Conservation (phyloP, 1,140 invertebrate species). For the Caligus rogercresseyi region DNA sequence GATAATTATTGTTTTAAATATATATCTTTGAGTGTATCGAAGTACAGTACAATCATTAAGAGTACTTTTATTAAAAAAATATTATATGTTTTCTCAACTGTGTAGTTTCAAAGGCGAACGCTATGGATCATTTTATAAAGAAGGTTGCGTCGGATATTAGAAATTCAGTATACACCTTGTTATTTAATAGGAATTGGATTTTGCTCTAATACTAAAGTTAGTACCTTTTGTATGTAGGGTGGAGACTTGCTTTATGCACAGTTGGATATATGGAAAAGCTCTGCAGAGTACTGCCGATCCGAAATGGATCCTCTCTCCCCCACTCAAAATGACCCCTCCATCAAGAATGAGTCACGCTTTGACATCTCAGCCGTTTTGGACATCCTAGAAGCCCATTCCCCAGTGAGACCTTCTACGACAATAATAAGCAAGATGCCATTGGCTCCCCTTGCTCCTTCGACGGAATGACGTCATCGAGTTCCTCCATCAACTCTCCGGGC, state of each 20-base stretch:
- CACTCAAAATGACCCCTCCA: constrained; percentile 19
- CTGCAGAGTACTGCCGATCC: neutral
- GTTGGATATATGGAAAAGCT: constrained; percentile 56
- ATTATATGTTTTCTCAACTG: too few species aligned
- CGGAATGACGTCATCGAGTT: neutral
- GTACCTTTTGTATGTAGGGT: constrained; percentile 33
- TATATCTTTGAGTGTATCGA: too few species aligned
- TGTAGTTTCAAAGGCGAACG: too few species aligned
- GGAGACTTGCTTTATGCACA: constrained; percentile 69
- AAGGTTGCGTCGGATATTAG: too few species aligned
- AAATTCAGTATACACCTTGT: too few species aligned
- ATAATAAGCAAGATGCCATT: neutral
- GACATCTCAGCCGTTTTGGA: constrained; percentile 3
- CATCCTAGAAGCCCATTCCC: constrained; percentile 2
- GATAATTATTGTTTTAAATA: too few species aligned
- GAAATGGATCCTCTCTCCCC: constrained; percentile 43
- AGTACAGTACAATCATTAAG: too few species aligned
- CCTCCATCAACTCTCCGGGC: neutral
- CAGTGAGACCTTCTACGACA: constrained; percentile 2
- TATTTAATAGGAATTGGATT: too few species aligned
- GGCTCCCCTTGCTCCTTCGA: neutral
- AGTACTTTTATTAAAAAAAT: too few species aligned
- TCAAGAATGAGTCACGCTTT: constrained; percentile 8
- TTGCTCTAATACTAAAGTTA: too few species aligned
- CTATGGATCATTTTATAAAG: too few species aligned